Base-by-base conservation (phyloP, 2,888 invertebrate species). In the Galeopsomyia nigrocyanea region DNA sequence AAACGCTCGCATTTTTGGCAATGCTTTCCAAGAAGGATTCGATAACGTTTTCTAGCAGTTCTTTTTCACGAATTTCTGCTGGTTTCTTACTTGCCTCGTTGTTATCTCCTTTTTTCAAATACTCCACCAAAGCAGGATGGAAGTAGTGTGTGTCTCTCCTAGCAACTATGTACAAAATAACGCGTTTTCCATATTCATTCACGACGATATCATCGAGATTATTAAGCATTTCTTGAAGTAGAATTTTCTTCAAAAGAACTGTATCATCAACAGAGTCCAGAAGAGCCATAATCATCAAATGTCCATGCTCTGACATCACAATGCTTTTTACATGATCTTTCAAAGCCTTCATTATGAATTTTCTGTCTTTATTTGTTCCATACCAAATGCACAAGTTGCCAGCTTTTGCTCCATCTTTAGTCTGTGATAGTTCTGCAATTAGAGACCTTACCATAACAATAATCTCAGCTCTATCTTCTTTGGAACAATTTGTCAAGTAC, bases 261-360 rank as follows among this genome's bases (percentile, higher is more conserved):
- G 98, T 98, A 83, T 99, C 98, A 84, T 99, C 98, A 1, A 97
- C 92, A 0, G 91, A 89, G 84, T 98, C 98, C 77, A 98, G 91
- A 76, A 98, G 89, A 0, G 95, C 91, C 75, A 97, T 88, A 31
- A 98, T 87, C 22, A 95, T 90, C 39, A 93, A 88, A 84, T 97
- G 94, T 0, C 97, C 98, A 78, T 95, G 92, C 85, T 98, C 95
- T 79, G 98, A 97, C 75, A 91, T 91, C 65, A 94, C 92, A 13
- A 97, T 89, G 69, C 94, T 92, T 5, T 92, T 88, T 0, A 95
- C 90, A 82, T 95, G 93, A 74, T 94, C 94, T 84, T 98, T 98
- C 26, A 98, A 90, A 62, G 92, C 91, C 89, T 98, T 98, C 74
- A 98, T 89, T 64, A 96, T 94, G 79, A 92, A 90, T 87, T 94